Evolutionary conservation across 2,113 vertebrate genomes (phyloP), one percentile per base, ranked within the genome.

Genomic region (Rhea americana): DNA sequence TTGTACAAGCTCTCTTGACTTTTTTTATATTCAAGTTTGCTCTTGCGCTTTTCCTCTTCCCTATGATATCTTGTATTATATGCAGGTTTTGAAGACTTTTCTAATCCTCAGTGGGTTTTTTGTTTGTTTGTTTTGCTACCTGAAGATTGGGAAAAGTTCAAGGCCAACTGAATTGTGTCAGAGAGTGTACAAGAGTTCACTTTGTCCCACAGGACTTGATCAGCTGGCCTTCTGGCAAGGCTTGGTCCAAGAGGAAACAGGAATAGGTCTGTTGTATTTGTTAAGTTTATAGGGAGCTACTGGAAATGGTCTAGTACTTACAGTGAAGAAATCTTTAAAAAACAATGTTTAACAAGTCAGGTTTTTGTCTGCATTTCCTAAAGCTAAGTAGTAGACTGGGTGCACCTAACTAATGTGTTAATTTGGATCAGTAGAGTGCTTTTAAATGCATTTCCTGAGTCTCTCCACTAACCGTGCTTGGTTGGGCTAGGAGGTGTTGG

Each of bases 21-120:
- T 78, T 91, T 96, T 95, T 90, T 41, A 63, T 94, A 78, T 82
- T 93, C 55, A n/a, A 92, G 81, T 81, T 96, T 96, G 95, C 96
- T 96, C 92, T 94, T 0, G 5, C 76, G 88, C 82, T 91, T 94
- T 90, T 90, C 85, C 75, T 87, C 80, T 87, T 92, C 87, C 82
- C 68, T 79, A 66, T 79, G 55, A 96, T 92, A 87, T 95, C 91
- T 94, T 93, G 89, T 93, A 68, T 94, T 93, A 92, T 94, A 77
- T 95, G 95, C 91, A 74, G 78, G 91, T 94, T 96, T 96, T 96
- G 89, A 85, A 82, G 94, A 79, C 20, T 84, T 94, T 86, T 13
- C 74, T 92, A 86, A 81, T 88, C 90, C 19, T 50, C 22, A 30
- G 56, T 88, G 83, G 18, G 53, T 79, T 72, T 67, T 90, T 92